Base-by-base conservation (phyloP, 2,888 invertebrate species). In the Drosophila infuscata region DNA sequence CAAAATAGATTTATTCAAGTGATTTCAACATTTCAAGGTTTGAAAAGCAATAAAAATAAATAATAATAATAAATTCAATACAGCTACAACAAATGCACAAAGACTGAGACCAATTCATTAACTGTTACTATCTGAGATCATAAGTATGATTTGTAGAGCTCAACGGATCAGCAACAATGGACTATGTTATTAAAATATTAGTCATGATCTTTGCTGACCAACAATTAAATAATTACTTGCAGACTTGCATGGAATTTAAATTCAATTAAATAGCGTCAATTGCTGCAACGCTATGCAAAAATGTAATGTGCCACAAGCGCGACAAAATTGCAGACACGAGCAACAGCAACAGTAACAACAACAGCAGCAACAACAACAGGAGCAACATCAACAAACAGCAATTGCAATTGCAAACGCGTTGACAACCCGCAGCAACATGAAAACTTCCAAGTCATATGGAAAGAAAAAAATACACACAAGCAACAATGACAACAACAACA, bases 351-450 rank as follows among this genome's bases (percentile, higher is more conserved):
- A n/a, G 0, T 11, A n/a, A 8, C 9, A n/a, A 0, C 41, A 41
- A 0, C n/a, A n/a, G 2, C 17, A 36, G 0, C 36, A 51, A 8
- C 64, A 69, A 3, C 61, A 71, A 29, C 57, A 64, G 33, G 32
- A 36, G 3, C 54, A 38, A 38, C 73, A 81, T 64, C 67, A 52
- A 51, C 62, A 70, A 71, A 51, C 74, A 67, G 52, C 63, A 74
- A 60, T 65, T 61, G 33, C 59, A 61, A 73, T 62, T 49, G 41
- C 62, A 73, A 65, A 74, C 76, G 81, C 83, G 82, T 80, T 83
- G 84, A 80, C 82, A 86, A 74, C 70, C 70, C 70, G 75, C 83
- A 73, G 71, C 76, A 73, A 79, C 78, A 80, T 77, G 66, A 64
- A 83, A 68, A 79, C 62, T 61, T 77, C 67, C 73, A 73, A 85